Conservation (phyloP, 2,113 vertebrate species). For the Patagioenas fasciata region DNA sequence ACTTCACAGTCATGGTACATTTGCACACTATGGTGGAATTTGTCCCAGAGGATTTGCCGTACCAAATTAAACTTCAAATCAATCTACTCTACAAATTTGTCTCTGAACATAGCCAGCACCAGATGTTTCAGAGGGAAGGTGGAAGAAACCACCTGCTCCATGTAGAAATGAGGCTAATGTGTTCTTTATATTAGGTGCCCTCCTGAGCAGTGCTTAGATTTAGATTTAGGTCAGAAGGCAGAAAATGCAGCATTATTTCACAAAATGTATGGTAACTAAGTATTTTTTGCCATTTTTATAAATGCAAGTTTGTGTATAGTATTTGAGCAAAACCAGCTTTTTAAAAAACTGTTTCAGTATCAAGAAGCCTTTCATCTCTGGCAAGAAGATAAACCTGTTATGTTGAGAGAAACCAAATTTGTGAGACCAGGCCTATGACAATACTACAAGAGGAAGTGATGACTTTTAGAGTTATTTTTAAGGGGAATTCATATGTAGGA, state of each 20-base stretch:
- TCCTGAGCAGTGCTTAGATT: not conserved
- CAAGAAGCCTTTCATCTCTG: not conserved
- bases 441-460: not conserved
- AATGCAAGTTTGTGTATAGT: not conserved
- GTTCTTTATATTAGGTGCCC: not conserved
- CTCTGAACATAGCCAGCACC: not conserved
- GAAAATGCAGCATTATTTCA: not conserved
- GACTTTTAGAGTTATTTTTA: not conserved
- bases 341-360: not conserved
- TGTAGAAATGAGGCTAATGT: not conserved
- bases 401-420: not conserved
- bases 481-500: not conserved
- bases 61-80: not conserved
- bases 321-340: not conserved
- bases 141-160: not conserved
- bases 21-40: not conserved
- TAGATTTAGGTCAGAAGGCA: not conserved
- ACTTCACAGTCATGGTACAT: not conserved
- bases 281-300: not conserved
- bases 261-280: not conserved
- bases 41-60: not conserved
- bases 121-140: slow-evolving; percentile 23
- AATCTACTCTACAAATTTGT: not conserved
- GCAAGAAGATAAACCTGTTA: not conserved
- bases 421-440: not conserved